Evolutionary conservation across 2,888 invertebrate genomes (phyloP).

Genomic region (Harpalus rubripes): DNA sequence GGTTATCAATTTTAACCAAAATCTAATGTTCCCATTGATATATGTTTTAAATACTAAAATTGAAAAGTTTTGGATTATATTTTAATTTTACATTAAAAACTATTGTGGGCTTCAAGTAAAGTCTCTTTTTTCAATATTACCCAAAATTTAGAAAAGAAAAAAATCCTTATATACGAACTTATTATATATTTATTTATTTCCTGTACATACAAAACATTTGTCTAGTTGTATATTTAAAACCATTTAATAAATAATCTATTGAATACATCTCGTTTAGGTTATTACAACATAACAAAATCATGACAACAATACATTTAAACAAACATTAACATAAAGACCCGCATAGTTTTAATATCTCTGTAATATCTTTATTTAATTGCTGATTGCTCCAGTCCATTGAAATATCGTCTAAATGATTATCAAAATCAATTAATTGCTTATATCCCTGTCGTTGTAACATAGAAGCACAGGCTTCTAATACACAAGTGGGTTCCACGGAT

Average conservation of each 20-base stretch:
- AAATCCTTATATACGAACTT: not conserved
- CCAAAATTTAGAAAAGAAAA: too few relatives aligned
- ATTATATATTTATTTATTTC: slow-evolving; percentile 30
- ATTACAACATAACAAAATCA: slow-evolving; percentile 46
- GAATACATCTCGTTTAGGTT: slow-evolving; percentile 23
- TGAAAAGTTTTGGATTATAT: too few relatives aligned
- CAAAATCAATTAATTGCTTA: slow-evolving; percentile 94
- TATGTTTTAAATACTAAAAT: too few relatives aligned
- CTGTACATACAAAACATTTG: slow-evolving; percentile 46
- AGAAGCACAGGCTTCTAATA: slow-evolving; percentile 84
- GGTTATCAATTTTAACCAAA: too few relatives aligned
- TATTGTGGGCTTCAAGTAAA: too few relatives aligned
- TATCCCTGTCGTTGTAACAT: slow-evolving; percentile 87
- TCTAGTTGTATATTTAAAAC: slow-evolving; percentile 36
- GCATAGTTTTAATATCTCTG: slow-evolving; percentile 73
- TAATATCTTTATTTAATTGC: slow-evolving; percentile 82
- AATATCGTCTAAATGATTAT: slow-evolving; percentile 96
- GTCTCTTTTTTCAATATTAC: too few relatives aligned
- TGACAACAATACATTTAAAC: slow-evolving; percentile 50
- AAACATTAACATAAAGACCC: slow-evolving; percentile 67
- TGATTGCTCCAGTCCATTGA: slow-evolving; percentile 93
- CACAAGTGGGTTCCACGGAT: slow-evolving; percentile 77
- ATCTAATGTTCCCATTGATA: too few relatives aligned
- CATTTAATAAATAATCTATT: slow-evolving; percentile 45
- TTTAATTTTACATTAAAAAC: too few relatives aligned